Percentiles rank a stretch among this genome's conserved stretches.
These are phyloP conservation scores for Paralvinella palmiformis DNA, from an alignment of 1,140 invertebrate genomes.

Conservation along the genomic window DNA sequence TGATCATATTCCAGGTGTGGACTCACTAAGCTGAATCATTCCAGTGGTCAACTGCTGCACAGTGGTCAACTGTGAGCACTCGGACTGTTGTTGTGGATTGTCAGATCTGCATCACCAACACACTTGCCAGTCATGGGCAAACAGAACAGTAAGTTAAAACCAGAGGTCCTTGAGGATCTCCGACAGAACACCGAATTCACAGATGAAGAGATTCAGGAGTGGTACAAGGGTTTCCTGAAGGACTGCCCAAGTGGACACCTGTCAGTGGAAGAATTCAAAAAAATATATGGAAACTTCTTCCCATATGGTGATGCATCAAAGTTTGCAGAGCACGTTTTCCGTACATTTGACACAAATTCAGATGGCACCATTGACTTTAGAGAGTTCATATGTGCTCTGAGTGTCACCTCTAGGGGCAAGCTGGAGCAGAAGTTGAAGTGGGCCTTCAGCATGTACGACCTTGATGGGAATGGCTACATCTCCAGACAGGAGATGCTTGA, in stretches of 20 bases:
- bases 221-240: constrained; percentile 98
- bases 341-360: constrained; percentile 94
- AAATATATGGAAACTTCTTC: constrained; percentile 98
- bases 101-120: no score
- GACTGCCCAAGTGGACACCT: constrained; percentile 94
- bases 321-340: constrained; percentile 98
- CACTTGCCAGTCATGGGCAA: no score
- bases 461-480: constrained; percentile 97
- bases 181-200: constrained; percentile 94
- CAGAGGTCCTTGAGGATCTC: constrained; percentile 91
- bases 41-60: no score
- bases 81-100: no score
- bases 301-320: constrained; percentile 98
- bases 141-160: constrained; percentile 96
- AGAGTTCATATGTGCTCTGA: constrained; percentile 93
- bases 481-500: constrained; percentile 98
- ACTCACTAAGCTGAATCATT: no score
- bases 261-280: constrained; percentile 77
- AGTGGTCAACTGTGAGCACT: no score
- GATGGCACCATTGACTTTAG: constrained; percentile 97
- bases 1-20: no score
- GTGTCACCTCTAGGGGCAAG: constrained; percentile 90
- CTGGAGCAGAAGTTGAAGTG: constrained; percentile 95
- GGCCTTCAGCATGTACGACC: constrained; percentile 86
- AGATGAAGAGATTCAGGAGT: constrained; percentile 98